Percentiles rank a stretch among this genome's conserved stretches.
Evolutionary conservation across 2,888 invertebrate species (phyloP).

Genomic region (Torymus texanus): DNA sequence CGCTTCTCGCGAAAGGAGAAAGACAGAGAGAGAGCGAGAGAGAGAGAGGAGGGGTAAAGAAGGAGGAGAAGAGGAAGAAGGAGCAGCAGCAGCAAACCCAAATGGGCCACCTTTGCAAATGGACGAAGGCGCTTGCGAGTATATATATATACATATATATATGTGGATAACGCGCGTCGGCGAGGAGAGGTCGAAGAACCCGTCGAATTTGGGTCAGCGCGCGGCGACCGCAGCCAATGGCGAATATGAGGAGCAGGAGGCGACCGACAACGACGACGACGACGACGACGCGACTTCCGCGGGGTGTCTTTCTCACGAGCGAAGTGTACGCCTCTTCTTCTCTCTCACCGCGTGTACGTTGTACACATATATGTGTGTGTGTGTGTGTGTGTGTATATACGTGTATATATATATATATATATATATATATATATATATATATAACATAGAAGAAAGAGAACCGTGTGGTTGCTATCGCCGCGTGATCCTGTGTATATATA

Average conservation of each 20-base stretch:
- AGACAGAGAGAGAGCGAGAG: conserved; percentile 5
- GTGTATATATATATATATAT: too few relatives aligned
- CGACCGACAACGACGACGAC: conserved; percentile 10
- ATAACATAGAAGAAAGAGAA: too few relatives aligned
- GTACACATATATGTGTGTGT: too few relatives aligned
- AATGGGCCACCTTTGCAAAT: conserved; percentile 51
- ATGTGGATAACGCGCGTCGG: too few relatives aligned
- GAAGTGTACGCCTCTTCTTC: conserved; percentile 14
- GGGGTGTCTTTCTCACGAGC: conserved; percentile 56
- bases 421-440: too few relatives aligned
- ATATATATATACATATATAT: too few relatives aligned
- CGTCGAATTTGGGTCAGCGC: conserved; percentile 55
- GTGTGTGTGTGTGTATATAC: too few relatives aligned
- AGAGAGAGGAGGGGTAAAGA: conserved; percentile 30
- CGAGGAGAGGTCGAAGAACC: conserved; percentile 51
- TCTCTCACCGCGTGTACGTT: background rate
- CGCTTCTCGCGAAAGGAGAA: conserved; percentile 32
- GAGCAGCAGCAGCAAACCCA: conserved; percentile 48
- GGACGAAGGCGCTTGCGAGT: conserved; percentile 13
- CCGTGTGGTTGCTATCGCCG: too few relatives aligned
- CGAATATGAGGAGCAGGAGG: conserved; percentile 53
- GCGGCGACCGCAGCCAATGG: conserved; percentile 51
- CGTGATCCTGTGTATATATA: too few relatives aligned
- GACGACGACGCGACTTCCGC: conserved; percentile 47
- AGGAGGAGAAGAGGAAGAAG: conserved; percentile 57